phyloP scores from a whole-genome alignment of 2,113 vertebrate genomes.

The Hystrix brachyura region DNA sequence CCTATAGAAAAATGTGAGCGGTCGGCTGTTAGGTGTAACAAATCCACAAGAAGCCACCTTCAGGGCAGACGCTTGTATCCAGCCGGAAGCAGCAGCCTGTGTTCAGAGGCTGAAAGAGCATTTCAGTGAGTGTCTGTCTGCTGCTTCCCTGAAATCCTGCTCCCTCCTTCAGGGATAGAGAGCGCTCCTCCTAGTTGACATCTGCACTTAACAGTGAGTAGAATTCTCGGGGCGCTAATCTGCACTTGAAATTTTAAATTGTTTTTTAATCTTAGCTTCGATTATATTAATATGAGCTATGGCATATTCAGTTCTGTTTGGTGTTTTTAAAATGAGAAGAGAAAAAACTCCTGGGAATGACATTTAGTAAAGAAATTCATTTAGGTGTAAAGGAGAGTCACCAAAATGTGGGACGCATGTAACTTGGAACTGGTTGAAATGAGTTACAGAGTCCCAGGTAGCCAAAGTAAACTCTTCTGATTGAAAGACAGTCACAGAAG shows the following conservation, averaged over 20 bases:
- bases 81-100: neutral
- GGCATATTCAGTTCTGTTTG: neutral
- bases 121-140: neutral
- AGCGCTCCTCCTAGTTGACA: neutral
- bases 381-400: conserved; percentile 28
- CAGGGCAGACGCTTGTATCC: neutral
- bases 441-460: neutral
- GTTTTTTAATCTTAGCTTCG: conserved; percentile 40
- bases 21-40: neutral
- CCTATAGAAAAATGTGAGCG: neutral
- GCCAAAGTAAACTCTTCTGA: conserved; percentile 38
- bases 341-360: neutral
- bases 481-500: neutral
- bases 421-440: conserved; percentile 10
- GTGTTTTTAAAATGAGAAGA: conserved; percentile 53
- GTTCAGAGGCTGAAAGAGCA: conserved; percentile 3
- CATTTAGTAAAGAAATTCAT: conserved; percentile 31
- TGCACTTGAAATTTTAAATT: neutral
- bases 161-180: neutral
- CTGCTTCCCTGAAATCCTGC: conserved; percentile 24
- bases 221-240: neutral
- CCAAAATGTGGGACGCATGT: neutral
- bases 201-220: neutral
- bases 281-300: neutral
- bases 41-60: neutral